Conservation (phyloP, 2,888 invertebrate species). For the Morinoia aosen region DNA sequence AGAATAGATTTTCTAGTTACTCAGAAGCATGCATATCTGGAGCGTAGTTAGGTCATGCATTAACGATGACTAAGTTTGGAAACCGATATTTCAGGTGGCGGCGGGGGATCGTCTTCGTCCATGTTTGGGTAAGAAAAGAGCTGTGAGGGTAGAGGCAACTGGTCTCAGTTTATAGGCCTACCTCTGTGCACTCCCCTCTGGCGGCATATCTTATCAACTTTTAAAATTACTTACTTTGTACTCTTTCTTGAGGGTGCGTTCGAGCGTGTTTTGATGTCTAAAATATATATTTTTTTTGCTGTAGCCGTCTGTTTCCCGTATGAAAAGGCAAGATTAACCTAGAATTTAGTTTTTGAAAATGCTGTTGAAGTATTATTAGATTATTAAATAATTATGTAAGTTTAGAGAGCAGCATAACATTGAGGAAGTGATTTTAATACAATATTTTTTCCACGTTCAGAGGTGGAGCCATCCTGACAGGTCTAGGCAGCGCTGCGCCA, state of each 20-base stretch:
- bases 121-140: background rate
- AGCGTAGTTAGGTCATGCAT: background rate
- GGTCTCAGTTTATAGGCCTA: background rate
- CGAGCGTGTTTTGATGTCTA: background rate
- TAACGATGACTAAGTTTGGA: background rate
- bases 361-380: background rate
- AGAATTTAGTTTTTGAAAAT: background rate
- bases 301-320: background rate
- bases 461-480: background rate
- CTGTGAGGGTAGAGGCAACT: background rate
- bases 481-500: slow-evolving; percentile 2
- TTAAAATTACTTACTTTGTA: background rate
- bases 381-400: background rate
- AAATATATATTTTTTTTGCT: background rate
- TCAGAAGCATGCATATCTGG: too few relatives aligned
- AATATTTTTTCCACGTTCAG: background rate
- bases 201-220: background rate
- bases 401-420: background rate
- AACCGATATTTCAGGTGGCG: slow-evolving; percentile 45
- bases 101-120: slow-evolving; percentile 39
- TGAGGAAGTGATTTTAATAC: background rate
- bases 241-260: background rate
- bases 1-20: too few relatives aligned
- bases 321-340: background rate
- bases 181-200: background rate